Evolutionary conservation across 2,113 vertebrate genomes (phyloP), one percentile per base, ranked within the genome.

Genomic region (Nannobrachium achirus): DNA sequence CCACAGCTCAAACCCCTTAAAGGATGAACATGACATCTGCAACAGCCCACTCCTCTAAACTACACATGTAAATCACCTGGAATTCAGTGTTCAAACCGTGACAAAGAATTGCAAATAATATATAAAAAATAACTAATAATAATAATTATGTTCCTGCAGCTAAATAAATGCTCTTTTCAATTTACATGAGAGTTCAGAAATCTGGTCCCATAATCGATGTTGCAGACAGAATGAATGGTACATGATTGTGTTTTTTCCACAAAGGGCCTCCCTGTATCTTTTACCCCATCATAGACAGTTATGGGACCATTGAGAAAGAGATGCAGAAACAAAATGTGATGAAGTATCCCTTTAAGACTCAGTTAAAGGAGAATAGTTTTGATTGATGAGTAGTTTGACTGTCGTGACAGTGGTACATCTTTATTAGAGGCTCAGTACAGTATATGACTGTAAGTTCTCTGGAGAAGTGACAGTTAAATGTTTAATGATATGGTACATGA

Each of bases 1-100:
- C 70, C 64, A 71, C 38, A 80, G 79, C 65, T 56, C 62, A 56
- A 55, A 63, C 62, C 66, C 67, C 59, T 61, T 16, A 13, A 71
- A 62, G 70, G 49, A 66, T 79, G 45, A 58, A 80, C 77, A 53
- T 64, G 78, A 85, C 53, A 46, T 68, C 81, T 71, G 56, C 51
- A 49, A 71, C 70, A 57, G 78, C 63, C 80, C 80, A 75, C 42
- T 44, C 25, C 71, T 76, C 6, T 42, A 16, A 60, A 56, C 16
- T 82, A 80, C 73, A 70, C 42, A 82, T 90, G 79, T 86, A 89
- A 89, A 83, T 89, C 80, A 74, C 84, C 81, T 77, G 81, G 79
- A n/a, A 73, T 84, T 71, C 75, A 71, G 74, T 80, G 48, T 63
- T 11, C 20, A 62, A 79, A 76, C 81, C 62, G 52, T 65, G 79